Percentiles rank a stretch among this genome's conserved stretches.
phyloP scores from a whole-genome alignment of 2,113 vertebrate species.

The Oenanthe oenanthe region DNA sequence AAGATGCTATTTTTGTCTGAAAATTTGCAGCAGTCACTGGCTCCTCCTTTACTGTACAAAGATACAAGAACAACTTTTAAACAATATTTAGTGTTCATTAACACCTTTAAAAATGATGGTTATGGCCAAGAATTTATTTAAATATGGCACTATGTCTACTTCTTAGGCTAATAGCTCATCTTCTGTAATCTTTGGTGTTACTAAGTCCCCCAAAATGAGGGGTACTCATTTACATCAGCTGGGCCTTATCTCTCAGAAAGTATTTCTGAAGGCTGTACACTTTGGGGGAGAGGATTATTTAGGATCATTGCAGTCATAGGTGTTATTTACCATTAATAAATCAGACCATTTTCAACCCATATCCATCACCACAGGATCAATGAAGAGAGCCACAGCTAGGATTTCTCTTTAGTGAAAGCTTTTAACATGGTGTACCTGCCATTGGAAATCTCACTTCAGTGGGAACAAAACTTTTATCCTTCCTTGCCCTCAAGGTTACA shows the following conservation, averaged over 20 bases:
- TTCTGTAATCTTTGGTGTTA: not conserved
- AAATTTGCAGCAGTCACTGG: not conserved
- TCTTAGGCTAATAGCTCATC: not conserved
- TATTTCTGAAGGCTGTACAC: not conserved
- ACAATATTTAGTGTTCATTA: not conserved
- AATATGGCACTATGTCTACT: not conserved
- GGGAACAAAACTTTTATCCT: not conserved
- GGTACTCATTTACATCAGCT: rapidly evolving
- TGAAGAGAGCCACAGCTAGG: not conserved
- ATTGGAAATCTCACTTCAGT: rapidly evolving
- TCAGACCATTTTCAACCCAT: rapidly evolving
- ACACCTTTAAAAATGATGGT: not conserved
- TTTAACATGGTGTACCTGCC: not conserved
- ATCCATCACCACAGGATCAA: rapidly evolving
- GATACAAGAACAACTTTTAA: not conserved
- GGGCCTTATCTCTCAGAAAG: not conserved
- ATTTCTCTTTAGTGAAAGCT: not conserved
- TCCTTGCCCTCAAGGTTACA: not conserved
- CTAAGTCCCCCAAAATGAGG: not conserved
- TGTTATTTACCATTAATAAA: not conserved
- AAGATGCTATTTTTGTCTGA: not conserved
- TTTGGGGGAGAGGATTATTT: not conserved
- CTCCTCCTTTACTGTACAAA: not conserved
- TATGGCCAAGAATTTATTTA: not conserved
- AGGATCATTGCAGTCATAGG: rapidly evolving